Base-by-base conservation (phyloP, 2,113 vertebrate species). In the Lanius collurio region DNA sequence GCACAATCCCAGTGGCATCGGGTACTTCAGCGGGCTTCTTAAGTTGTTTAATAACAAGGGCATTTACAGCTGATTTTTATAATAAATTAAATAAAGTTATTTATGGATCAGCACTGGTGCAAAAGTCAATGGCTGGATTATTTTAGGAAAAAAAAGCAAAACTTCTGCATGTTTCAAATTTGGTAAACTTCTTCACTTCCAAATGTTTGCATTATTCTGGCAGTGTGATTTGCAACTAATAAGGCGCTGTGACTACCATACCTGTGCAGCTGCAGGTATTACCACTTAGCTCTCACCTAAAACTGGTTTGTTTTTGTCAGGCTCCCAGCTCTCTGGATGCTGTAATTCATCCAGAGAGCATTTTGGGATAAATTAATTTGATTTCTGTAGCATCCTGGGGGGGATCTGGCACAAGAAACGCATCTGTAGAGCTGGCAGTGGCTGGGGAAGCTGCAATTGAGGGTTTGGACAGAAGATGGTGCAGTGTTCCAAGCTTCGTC, bases 381-480 rank as follows among this genome's bases (percentile, higher is more conserved):
- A n/a, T 86, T 88, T 92, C 68, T 81, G 24, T 10, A 67, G 47
- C 67, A 10, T 41, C 31, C 1, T 10, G 8, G 7, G 5, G 10
- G n/a, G 7, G 2, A 11, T 4, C 11, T 13, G 63, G 13, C 23
- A 2, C 14, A 9, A 30, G 17, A 47, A 70, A n/a, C 7, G 7
- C 8, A 2, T 23, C 27, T 31, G n/a, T 2, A 9, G 69, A 83
- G 12, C 5, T 1, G 47, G 39, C 13, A 3, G 1, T 26, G 56
- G 71, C 65, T 2, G 55, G 93, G 76, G 88, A 74, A 76, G 74
- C 28, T 95, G 98, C 86, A 97, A 85, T 98, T 98, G 81, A 93
- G 53, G 69, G 10, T 97, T 97, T 93, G 89, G 80, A 96, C 98
- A 97, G 97, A 98, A 98, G 98, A 98, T 98, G 98, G 98, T 96